Evolutionary conservation across 2,113 vertebrate species (phyloP).

Genomic region (Euleptes europaea): DNA sequence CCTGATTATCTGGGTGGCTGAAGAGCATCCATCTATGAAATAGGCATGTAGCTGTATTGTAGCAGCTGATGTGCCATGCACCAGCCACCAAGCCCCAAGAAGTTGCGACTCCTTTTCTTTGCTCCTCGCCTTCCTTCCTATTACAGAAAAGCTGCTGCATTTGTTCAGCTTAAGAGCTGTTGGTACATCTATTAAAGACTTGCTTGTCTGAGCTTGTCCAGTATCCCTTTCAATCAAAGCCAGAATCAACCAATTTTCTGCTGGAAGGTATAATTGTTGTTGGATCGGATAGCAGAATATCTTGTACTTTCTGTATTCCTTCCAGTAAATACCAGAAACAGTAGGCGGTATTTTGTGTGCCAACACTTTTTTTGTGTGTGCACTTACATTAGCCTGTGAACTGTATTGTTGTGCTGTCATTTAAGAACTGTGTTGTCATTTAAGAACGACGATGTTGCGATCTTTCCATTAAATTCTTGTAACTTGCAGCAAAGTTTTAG

Average conservation of each 20-base stretch:
- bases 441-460: not conserved
- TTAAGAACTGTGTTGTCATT: not conserved
- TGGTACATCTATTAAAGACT: slow-evolving; percentile 3
- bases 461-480: not conserved
- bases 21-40: no score
- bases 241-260: slow-evolving; percentile 25
- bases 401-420: not conserved
- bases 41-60: no score
- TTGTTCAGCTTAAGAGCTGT: slow-evolving; percentile 44
- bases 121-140: not conserved
- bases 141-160: slow-evolving; percentile 17
- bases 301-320: slow-evolving; percentile 3
- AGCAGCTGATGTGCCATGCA: no score
- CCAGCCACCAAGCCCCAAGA: not conserved
- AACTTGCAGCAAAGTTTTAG: not conserved
- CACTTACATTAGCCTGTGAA: not conserved
- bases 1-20: no score
- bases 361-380: slow-evolving; percentile 3
- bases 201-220: slow-evolving; percentile 17
- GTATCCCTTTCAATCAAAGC: slow-evolving; percentile 45
- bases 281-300: slow-evolving; percentile 29
- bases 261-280: slow-evolving; percentile 16
- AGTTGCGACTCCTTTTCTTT: not conserved
- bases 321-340: slow-evolving; percentile 8
- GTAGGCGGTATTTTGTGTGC: slow-evolving; percentile 5